Evolutionary conservation across 92 coral and sea anemone genomes (phyloP), one percentile per base, ranked within the genome.

Genomic region (Porites cylindrica): DNA sequence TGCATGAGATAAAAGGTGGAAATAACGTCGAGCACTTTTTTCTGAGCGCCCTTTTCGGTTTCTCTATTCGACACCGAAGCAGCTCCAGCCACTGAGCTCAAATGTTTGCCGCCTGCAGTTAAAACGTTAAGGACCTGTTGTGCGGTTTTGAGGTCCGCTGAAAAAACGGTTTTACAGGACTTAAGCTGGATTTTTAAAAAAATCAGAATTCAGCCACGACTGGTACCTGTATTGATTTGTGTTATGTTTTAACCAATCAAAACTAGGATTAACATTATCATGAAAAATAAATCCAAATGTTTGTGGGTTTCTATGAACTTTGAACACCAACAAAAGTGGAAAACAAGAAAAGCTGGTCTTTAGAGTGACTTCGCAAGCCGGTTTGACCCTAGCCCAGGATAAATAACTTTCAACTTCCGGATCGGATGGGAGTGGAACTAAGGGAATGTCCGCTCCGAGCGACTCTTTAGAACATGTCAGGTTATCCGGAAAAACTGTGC

Each of bases 211-310:
- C 82, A 62, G 7, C 54, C 70, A 17, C 70, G 38, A 78, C 82
- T n/a, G 82, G 82, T 78, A 78, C 82, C 70, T 14, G 80, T 47
- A 38, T 70, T 62, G 59, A n/a, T 26, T 6, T 4, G 66, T 10
- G 65, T n/a, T 2, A 1, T 62, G 10, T 12, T n/a, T 12, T 54
- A 10, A 3, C 16, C 61, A 10, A 56, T 56, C 13, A 56, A 56
- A 38, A 38, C 43, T 38, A 47, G 47, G 47, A 58, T 11, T 11
- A 8, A 56, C 16, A 10, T 56, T 11, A 56, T 10, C 11, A 56
- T 14, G 61, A 56, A 56, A 14, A 7, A 56, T 38, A 38, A 38
- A 38, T 38, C 47, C 5, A 3, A 38, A 38, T 38, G 47, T 4
- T 38, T 38, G 47, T 38, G 47, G 5, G 47, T 38, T 4, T 38